Percentiles rank a stretch among this genome's conserved stretches.
These are phyloP conservation scores for Calonectris borealis DNA, from an alignment of 2,113 vertebrate genomes.

Conservation along the genomic window DNA sequence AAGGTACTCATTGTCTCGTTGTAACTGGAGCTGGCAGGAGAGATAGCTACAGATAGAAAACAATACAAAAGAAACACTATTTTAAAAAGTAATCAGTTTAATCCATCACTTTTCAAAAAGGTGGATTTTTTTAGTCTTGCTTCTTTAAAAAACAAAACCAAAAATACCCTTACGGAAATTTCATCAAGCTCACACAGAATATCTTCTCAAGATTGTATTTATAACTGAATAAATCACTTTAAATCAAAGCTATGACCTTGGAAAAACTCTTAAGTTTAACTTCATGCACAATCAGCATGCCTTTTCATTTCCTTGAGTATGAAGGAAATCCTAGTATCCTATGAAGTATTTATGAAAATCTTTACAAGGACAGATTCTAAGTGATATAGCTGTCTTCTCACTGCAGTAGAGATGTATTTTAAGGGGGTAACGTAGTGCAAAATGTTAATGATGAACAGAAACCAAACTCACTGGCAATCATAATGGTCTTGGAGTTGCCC, in stretches of 20 bases:
- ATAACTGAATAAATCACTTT: neutral
- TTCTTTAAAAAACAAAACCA: neutral
- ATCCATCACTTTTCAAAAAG: neutral
- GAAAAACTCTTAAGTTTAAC: neutral
- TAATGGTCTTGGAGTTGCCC: slow-evolving; percentile 96
- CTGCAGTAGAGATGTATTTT: neutral
- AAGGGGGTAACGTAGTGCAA: neutral
- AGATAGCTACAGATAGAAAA: slow-evolving; percentile 81
- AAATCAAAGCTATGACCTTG: neutral
- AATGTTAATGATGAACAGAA: neutral
- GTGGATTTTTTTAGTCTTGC: neutral
- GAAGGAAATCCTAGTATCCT: too few relatives aligned
- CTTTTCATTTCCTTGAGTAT: neutral
- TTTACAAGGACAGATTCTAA: neutral
- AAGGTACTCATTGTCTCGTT: slow-evolving; percentile 95
- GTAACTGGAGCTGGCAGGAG: slow-evolving; percentile 91
- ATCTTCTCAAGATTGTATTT: neutral
- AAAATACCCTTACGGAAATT: neutral
- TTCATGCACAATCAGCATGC: neutral
- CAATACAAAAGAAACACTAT: neutral
- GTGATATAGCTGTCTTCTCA: neutral
- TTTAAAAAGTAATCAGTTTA: neutral
- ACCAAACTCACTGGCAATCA: slow-evolving; percentile 91
- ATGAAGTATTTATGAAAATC: neutral
- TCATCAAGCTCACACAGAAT: neutral